phyloP scores from a whole-genome alignment of 2,113 vertebrate genomes.

The Amblyornis subalaris region DNA sequence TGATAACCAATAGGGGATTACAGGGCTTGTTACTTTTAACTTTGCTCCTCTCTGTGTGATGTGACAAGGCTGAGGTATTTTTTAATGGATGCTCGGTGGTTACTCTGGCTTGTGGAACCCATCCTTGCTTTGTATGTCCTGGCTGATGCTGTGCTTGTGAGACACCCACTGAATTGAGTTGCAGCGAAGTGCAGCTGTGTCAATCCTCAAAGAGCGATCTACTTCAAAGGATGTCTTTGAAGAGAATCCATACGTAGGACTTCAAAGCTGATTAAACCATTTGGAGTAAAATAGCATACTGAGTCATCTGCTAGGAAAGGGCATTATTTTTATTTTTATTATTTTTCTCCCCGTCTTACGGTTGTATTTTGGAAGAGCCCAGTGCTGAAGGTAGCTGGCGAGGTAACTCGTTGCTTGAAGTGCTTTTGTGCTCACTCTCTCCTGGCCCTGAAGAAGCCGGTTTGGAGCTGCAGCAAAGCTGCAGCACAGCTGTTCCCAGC shows the following conservation, averaged over 20 bases:
- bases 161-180: neutral
- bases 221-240: constrained; percentile 46
- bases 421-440: neutral
- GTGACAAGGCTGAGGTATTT: neutral
- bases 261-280: constrained; percentile 44
- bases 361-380: neutral
- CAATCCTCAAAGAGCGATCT: constrained; percentile 17
- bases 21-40: neutral
- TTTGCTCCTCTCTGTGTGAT: neutral
- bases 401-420: neutral
- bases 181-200: constrained; percentile 7
- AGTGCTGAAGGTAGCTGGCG: neutral
- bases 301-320: constrained; percentile 17
- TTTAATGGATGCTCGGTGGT: neutral
- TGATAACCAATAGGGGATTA: neutral
- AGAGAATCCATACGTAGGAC: constrained; percentile 22
- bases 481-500: neutral
- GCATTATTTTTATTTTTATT: constrained; percentile 21
- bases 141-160: neutral
- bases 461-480: neutral
- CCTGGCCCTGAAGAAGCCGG: neutral
- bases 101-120: neutral
- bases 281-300: neutral
- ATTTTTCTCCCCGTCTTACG: neutral
- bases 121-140: neutral